A percentile compares a stretch with the other conserved stretches of the same genome.
Conservation (phyloP, 2,888 invertebrate genomes). For the Bruchidius siliquastri region DNA sequence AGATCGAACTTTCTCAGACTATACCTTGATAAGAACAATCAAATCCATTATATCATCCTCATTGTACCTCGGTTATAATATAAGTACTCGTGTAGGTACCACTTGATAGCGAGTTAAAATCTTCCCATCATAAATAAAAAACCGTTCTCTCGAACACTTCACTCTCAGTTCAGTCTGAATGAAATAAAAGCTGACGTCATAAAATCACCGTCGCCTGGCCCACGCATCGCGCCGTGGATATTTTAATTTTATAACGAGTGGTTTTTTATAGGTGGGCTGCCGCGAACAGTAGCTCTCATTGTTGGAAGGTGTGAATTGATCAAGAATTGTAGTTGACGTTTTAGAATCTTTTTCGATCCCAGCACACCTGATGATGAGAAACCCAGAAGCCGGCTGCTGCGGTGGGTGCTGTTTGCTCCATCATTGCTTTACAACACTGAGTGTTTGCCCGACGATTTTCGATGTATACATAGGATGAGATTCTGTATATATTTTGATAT, state of each 20-base stretch:
- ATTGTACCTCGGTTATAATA: background rate
- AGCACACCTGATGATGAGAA: background rate
- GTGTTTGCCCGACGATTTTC: background rate
- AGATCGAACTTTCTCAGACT: too few species aligned
- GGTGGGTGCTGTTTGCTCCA: background rate
- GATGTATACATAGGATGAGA: background rate
- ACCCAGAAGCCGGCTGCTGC: background rate
- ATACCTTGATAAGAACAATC: background rate
- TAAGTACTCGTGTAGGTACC: background rate
- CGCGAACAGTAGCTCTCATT: slow-evolving; percentile 9
- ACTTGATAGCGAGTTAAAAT: background rate
- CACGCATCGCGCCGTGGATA: background rate
- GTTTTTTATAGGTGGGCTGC: slow-evolving; percentile 2
- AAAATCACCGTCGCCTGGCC: background rate
- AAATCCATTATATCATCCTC: background rate
- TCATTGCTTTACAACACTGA: background rate
- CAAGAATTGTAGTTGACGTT: slow-evolving; percentile 8
- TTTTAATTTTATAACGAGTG: background rate
- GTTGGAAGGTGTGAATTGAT: slow-evolving; percentile 11
- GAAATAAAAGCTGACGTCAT: background rate
- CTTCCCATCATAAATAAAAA: background rate
- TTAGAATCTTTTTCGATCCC: slow-evolving; percentile 6
- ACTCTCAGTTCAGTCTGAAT: background rate
- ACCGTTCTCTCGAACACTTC: background rate
- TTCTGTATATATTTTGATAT: background rate